Evolutionary conservation across 2,113 vertebrate species (phyloP).

Genomic region (Phocoena phocoena): DNA sequence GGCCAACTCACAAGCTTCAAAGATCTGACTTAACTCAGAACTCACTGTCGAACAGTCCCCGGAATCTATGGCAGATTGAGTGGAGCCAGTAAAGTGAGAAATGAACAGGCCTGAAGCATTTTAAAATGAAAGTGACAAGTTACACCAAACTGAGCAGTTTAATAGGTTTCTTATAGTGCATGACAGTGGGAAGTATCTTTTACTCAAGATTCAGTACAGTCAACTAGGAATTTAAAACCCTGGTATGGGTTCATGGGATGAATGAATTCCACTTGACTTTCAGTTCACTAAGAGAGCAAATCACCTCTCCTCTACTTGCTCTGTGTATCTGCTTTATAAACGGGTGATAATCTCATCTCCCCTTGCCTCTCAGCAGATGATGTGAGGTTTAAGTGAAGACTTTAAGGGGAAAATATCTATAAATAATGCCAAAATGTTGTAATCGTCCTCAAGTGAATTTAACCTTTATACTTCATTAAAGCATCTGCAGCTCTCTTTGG

Average conservation of each 20-base stretch:
- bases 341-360: not conserved
- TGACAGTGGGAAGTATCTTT: slow-evolving; percentile 34
- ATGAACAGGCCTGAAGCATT: slow-evolving; percentile 20
- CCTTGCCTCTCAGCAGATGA: not conserved
- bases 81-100: not conserved
- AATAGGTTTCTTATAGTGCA: slow-evolving; percentile 53
- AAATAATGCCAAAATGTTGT: not conserved
- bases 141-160: slow-evolving; percentile 45
- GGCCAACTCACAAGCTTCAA: not conserved
- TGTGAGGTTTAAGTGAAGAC: not conserved
- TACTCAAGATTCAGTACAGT: not conserved
- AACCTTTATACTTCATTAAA: not conserved
- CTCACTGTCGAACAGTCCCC: not conserved
- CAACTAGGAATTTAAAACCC: not conserved
- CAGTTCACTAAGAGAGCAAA: not conserved
- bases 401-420: not conserved
- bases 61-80: not conserved
- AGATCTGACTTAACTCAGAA: not conserved
- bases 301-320: not conserved
- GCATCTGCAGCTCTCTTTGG: not conserved
- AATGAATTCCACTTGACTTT: slow-evolving; percentile 17
- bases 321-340: not conserved
- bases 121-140: slow-evolving; percentile 17
- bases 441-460: not conserved
- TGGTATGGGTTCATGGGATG: not conserved